Evolutionary conservation across 2,113 vertebrate species (phyloP), one percentile per base, ranked within the genome.

Genomic region (Hiodon tergisus): DNA sequence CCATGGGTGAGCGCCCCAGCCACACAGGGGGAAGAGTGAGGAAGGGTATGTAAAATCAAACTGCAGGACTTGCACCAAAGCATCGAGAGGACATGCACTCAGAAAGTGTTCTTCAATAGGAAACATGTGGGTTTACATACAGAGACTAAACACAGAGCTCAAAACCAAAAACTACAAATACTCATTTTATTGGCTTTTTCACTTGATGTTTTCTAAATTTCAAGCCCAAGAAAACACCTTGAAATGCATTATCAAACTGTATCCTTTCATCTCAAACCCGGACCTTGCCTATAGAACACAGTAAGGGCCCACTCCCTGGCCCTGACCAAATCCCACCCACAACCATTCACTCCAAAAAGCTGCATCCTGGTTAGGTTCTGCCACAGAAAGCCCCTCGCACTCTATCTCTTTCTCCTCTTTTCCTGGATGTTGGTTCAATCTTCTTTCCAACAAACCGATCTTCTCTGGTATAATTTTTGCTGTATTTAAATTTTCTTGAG

Each of bases 1-100:
- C 94, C 89, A 93, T 93, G 83, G 91, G 93, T 85, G 92, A 94
- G 85, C 92, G 93, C 87, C 87, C 93, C 85, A 92, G 91, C 88
- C 93, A 92, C 79, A 88, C 93, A 85, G 93, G 92, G 88, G 93
- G 92, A 92, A 92, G 93, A 93, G 90, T 94, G 88, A 94, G 93
- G 90, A 95, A 95, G 93, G 94, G 94, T 96, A 96, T 88, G 94
- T 95, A 93, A 74, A 9, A n/a, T 55, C 76, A 73, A 63, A 47
- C 50, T 57, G 17, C 60, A 69, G 59, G 63, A 17, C 52, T 74
- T 74, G 52, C 10, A 57, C 17, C 46, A 66, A 69, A 51, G 61
- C 17, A 50, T 4, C 55, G 31, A 57, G 8, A 73, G 73, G 53
- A 67, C 53, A n/a, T 67, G 54, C 14, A 60, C 70, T 57, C n/a